Base-by-base conservation (phyloP, 2,113 vertebrate species). In the Tretioscincus oriximinensis region DNA sequence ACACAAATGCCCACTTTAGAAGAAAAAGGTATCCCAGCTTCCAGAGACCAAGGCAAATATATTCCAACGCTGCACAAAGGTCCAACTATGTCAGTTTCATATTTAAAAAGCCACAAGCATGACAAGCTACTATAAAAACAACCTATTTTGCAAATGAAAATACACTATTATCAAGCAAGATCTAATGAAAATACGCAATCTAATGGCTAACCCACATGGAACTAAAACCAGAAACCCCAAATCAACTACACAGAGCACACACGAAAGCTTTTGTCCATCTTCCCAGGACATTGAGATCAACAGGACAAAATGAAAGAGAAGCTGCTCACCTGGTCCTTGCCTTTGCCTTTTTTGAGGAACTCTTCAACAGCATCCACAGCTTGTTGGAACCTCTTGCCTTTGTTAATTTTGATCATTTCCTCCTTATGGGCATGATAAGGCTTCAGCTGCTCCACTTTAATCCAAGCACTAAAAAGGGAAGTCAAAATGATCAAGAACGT, bases 321-420 rank as follows among this genome's bases (percentile, higher is more conserved):
- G 3, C 5, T 70, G 86, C 93, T 93, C 83, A 99, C 98, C 96
- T 98, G 97, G 83, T 99, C 98, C 88, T 97, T 99, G 70, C 97
- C 96, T 93, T 98, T 99, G 86, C 94, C 95, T 91, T 99, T 99
- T 92, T 97, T 97, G 63, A 99, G 94, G 87, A 97, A 99, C 90
- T 99, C 98, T 83, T 99, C 98, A 47, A 99, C 98, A 0, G 98
- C 97, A 85, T 99, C 98, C 12, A 99, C 98, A 0, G 98, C 98
- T 88, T 99, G 98, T 91, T 99, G 98, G 91, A 99, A 99, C 49
- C 98, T 96, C 83, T 99, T 99, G 66, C 98, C 98, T 94, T 99
- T 99, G 88, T 99, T 99, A 81, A 98, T 97, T 94, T 99, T 99
- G 87, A 99, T 98, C 98, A 99, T 99, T 90, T 99, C 98, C 76